Evolutionary conservation across 2,888 invertebrate species (phyloP), one percentile per base, ranked within the genome.

Genomic region (Cepaea hortensis): DNA sequence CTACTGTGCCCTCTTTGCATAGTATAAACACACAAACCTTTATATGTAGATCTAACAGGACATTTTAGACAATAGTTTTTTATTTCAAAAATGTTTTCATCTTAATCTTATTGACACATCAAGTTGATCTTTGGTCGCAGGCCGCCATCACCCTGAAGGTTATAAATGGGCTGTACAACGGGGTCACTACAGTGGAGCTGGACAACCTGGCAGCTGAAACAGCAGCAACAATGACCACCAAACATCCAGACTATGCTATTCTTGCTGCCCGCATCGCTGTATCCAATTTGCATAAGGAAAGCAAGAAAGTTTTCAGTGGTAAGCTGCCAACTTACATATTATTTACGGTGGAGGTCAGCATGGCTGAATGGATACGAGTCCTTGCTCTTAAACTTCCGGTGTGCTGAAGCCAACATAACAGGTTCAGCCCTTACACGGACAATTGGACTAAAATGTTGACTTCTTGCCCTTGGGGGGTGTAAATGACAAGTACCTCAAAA

Each of bases 181-280:
- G 99, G 20, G 99, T 99, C 2, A 98, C 98, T 11, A 99, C 99
- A 0, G 97, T 98, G 35, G 98, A 99, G 94, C 95, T 99, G 91
- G 99, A 99, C 95, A 99, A 98, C 94, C 95, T 99, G 89, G 99
- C 99, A 77, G 99, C 99, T 0, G 99, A 99, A 95, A 99, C 98
- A 73, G 98, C 99, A n/a, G 99, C 99, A 18, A 98, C 98, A 62
- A 97, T 99, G 97, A 99, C 99, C 0, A 98, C 98, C 4, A 97
- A 97, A 92, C 99, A 99, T 95, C 98, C 99, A 0, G 99, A 99
- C 95, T 99, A 99, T 95, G 99, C 96, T 68, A 93, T 95, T 61
- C 94, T 96, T 3, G 96, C 96, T 23, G 96, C 96, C 20, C 96
- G 99, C 90, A 97, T 99, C 92, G 99, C 98, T 11, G 97, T 99